A percentile compares a stretch with the other conserved stretches of the same genome.
Evolutionary conservation across 1,140 invertebrate genomes (phyloP).

Genomic region (Nasonia vitripennis): DNA sequence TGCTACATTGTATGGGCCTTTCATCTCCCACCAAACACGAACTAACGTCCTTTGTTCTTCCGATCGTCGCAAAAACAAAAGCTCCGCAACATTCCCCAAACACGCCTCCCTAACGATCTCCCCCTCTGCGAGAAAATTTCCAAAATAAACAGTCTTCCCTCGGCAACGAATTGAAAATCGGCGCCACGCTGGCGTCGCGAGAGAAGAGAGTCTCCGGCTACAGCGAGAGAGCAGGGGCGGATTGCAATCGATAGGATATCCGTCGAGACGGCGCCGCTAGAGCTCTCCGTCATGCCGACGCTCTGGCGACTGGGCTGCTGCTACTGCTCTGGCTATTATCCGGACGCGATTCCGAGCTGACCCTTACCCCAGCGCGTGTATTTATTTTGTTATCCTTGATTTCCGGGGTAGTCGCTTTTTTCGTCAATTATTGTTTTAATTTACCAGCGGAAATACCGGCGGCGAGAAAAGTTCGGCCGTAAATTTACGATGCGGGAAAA

Average conservation of each 20-base stretch:
- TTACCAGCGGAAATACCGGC: too few relatives aligned
- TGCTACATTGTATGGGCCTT: too few relatives aligned
- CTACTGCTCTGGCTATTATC: neutral
- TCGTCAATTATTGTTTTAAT: too few relatives aligned
- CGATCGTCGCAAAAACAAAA: too few relatives aligned
- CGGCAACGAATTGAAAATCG: slow-evolving; percentile 33
- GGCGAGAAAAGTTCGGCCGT: neutral
- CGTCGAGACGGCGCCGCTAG: slow-evolving; percentile 65
- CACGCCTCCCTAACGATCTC: too few relatives aligned
- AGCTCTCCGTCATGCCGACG: slow-evolving; percentile 46
- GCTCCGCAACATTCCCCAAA: too few relatives aligned
- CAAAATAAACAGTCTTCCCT: too few relatives aligned
- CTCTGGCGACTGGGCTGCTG: neutral
- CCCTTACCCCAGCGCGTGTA: neutral
- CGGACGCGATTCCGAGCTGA: neutral
- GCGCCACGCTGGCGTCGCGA: neutral
- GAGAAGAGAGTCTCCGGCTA: neutral
- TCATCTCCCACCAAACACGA: too few relatives aligned
- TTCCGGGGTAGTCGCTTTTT: too few relatives aligned
- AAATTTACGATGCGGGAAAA: neutral
- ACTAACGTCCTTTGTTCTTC: too few relatives aligned
- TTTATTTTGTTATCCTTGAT: too few relatives aligned
- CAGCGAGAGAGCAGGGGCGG: slow-evolving; percentile 46
- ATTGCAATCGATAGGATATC: slow-evolving; percentile 67
- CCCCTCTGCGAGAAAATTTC: too few relatives aligned